Conservation (phyloP, 2,888 invertebrate genomes). For the Galerucella calmariensis region DNA sequence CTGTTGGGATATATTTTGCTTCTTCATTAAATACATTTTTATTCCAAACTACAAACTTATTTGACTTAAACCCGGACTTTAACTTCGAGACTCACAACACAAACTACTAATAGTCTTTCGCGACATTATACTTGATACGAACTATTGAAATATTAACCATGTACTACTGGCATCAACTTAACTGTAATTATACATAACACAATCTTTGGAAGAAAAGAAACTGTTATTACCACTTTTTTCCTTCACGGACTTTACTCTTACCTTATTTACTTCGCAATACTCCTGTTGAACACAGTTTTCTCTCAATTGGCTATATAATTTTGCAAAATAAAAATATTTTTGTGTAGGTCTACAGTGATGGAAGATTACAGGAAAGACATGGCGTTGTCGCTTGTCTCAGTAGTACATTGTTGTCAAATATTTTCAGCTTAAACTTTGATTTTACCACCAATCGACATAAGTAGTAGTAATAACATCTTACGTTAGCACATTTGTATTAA, state of each 20-base stretch:
- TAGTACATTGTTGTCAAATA: conserved; percentile 3
- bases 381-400: conserved; percentile 25
- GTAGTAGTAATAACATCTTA: no score
- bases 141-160: conserved; percentile 53
- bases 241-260: conserved; percentile 58
- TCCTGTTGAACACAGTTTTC: conserved; percentile 34
- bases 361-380: conserved; percentile 28
- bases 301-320: conserved; percentile 28
- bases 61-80: conserved; percentile 53
- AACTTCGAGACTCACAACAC: conserved; percentile 62
- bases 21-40: conserved; percentile 59
- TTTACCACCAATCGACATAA: not conserved
- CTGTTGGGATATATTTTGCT: conserved; percentile 59
- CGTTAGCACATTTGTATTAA: no score
- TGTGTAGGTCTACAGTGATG: not conserved
- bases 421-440: not conserved
- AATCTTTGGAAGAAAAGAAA: conserved; percentile 60
- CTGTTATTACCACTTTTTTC: conserved; percentile 60
- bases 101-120: conserved; percentile 64
- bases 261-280: conserved; percentile 39
- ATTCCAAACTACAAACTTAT: conserved; percentile 52
- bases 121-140: conserved; percentile 58
- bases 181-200: conserved; percentile 60
- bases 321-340: conserved; percentile 21
- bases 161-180: conserved; percentile 53